Percentiles rank a stretch among this genome's conserved stretches.
Evolutionary conservation across 2,797 vertebrate species (phyloP).

Genomic region (Erethizon dorsatum): DNA sequence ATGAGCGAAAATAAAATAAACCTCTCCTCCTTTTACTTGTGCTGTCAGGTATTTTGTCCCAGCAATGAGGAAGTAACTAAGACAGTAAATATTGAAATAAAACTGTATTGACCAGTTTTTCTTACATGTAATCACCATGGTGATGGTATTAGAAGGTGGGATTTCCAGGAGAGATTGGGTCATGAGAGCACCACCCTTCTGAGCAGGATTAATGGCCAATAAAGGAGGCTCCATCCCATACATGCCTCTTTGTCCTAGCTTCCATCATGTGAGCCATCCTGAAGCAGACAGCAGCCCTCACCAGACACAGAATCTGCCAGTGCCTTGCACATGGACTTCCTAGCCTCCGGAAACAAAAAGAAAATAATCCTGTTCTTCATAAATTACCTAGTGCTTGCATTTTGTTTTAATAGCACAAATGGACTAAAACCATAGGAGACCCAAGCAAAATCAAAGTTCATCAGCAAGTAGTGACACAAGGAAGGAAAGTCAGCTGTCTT

Average conservation of each 20-base stretch:
- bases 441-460: conserved; percentile 1
- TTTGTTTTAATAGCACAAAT: not conserved
- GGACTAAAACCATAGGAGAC: not conserved
- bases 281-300: not conserved
- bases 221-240: not conserved
- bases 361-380: not conserved
- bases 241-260: not conserved
- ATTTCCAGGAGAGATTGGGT: not conserved
- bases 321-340: not conserved
- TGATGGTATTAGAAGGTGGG: not conserved
- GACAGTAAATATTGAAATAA: not conserved
- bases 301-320: not conserved
- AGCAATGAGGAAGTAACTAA: not conserved
- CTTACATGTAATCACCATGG: not conserved
- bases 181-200: not conserved
- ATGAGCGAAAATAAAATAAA: not conserved
- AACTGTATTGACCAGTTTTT: not conserved
- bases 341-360: not conserved
- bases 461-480: not conserved
- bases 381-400: not conserved
- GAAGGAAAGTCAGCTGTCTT: not conserved
- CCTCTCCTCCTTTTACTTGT: not conserved
- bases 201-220: not conserved
- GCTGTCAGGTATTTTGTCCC: not conserved
- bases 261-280: not conserved